Base-by-base conservation (phyloP, 2,888 invertebrate species). In the Adineta ricciae region DNA sequence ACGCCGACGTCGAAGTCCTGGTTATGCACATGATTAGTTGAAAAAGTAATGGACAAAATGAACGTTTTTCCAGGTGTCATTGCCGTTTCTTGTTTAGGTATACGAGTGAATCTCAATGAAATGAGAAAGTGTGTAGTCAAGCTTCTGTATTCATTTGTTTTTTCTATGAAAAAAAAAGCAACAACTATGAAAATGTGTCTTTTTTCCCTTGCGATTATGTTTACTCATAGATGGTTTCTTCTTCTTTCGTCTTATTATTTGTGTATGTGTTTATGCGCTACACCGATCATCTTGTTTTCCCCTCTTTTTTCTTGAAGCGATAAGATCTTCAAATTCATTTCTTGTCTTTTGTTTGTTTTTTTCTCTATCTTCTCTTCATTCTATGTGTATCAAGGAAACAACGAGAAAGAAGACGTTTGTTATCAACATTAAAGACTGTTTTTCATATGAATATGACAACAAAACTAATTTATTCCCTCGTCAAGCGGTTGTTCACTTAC, bases 221-320 rank as follows among this genome's bases (percentile, higher is more conserved):
- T 32, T 64, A 64, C 32, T 64, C 64, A 64, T 64, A 64, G 64
- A 64, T 64, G 64, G 7, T 64, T 64, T 64, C 32, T 14, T 32
- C 27, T 64, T 64, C 32, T 27, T 64, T 64, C 32, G 46, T 64
- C 32, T 50, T 50, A 50, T 50, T 64, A 32, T 64, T 64, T 64
- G 32, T 64, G 64, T 64, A 64, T 64, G 64, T 64, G 64, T 64
- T 64, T 64, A 16, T 64, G 64, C 64, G 64, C 64, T 64, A 32
- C 64, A 64, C 64, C 27, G 14, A 64, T 64, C 64, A 64, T 64
- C 32, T 16, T 16, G 27, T 32, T n/a, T n/a, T n/a, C n/a, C n/a
- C n/a, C n/a, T 32, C 16, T 64, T 27, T 64, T 64, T 19, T 4
- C 32, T 32, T 27, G 32, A 46, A 46, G 32, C 64, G 64, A 64